Base-by-base conservation (phyloP, 1,140 invertebrate genomes). In the Cotesia chilonis region DNA sequence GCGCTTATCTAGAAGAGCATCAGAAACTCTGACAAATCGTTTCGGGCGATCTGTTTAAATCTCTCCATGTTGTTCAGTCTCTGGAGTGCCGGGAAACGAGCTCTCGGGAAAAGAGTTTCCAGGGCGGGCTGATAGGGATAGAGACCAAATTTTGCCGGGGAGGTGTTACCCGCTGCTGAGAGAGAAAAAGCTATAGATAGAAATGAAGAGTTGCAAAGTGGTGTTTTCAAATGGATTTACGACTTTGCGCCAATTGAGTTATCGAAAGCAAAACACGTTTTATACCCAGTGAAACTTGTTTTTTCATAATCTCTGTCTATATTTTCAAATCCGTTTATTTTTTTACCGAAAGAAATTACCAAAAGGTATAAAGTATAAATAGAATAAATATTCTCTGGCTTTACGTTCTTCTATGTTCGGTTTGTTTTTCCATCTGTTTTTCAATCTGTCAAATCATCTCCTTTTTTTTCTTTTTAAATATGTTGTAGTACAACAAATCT, bases 221-320 rank as follows among this genome's bases (percentile, higher is more conserved):
- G 17, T 63, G 69, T 71, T 57, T 57, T 28, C 37, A 38, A 35
- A 55, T 52, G 54, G 70, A 71, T 71, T 71, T 71, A 71, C 70
- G 70, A 71, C 70, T 71, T 71, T 66, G 63, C 54, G 17, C 35
- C 60, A 51, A 71, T 71, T 65, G 70, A 71, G 65, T 71, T 71
- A 71, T 71, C 60, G 51, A 17, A 37, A 51, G 47, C 47, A 71
- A 71, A 71, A 71, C 70, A 54, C 41, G 10, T 47, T 47, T 47
- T 47, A 47, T 47, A 47, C 41, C 10, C 1, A 10, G 2, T 47
- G 1, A 47, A 47, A 47, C 41, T 47, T 9, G 41, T 47, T 47
- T 47, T 36, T n/a, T 35, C 20, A 10, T 12, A 28, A 14, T 67
- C n/a, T 4, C 35, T 4, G 60, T 69, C 68, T 14, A 69, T 70